phyloP scores from a whole-genome alignment of 37 sponge, comb jelly and placozoan genomes.

The Crambe crambe region DNA sequence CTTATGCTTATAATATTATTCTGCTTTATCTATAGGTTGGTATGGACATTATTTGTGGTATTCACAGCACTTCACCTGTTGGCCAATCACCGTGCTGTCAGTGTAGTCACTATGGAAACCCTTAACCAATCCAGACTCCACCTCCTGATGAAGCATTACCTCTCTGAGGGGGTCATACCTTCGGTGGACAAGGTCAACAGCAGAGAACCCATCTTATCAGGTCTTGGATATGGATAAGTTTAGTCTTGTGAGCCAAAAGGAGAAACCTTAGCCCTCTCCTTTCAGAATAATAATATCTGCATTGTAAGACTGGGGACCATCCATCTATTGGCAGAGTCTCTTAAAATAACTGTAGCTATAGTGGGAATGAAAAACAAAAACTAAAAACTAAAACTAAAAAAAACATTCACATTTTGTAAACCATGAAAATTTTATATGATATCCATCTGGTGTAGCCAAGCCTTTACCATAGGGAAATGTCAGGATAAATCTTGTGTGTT shows the following conservation, averaged over 20 bases:
- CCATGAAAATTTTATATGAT: no score
- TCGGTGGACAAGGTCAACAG: slow-evolving; percentile 45
- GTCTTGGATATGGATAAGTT: no score
- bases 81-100: slow-evolving; percentile 90
- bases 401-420: no score
- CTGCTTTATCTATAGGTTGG: slow-evolving; percentile 29
- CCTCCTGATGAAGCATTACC: slow-evolving; percentile 60
- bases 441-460: no score
- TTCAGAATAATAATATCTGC: background rate
- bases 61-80: slow-evolving; percentile 81
- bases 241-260: background rate
- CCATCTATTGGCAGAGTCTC: no score
- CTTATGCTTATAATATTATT: background rate
- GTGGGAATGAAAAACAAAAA: no score
- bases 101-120: slow-evolving; percentile 84
- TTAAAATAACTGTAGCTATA: no score
- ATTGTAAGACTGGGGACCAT: no score
- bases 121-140: slow-evolving; percentile 85
- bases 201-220: slow-evolving; percentile 68
- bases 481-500: no score
- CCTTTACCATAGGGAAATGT: no score
- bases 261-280: background rate
- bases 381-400: no score
- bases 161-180: slow-evolving; percentile 41
- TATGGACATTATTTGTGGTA: slow-evolving; percentile 79